Conservation (phyloP, 2,888 invertebrate genomes). For the Epistrophella euchroma region DNA sequence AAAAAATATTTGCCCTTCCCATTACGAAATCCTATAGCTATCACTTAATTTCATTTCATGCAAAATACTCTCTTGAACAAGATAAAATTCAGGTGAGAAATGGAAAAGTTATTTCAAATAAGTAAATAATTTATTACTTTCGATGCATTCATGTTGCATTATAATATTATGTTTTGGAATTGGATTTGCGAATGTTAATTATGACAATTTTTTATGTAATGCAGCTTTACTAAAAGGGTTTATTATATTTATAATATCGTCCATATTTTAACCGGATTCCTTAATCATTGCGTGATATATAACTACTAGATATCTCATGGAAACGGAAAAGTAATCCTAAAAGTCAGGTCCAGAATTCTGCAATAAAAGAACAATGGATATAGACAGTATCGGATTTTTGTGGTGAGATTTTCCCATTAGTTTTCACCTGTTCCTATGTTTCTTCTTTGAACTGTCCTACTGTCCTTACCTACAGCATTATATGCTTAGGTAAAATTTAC, state of each 20-base stretch:
- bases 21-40: too few species aligned
- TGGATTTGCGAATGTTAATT: background rate
- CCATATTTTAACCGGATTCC: constrained; percentile 2
- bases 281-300: constrained; percentile 1
- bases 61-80: too few species aligned
- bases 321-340: constrained; percentile 2
- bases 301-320: background rate
- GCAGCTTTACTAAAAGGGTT: background rate
- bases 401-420: constrained; percentile 7
- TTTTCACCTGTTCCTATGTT: constrained; percentile 7
- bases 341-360: background rate
- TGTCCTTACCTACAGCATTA: background rate
- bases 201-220: background rate
- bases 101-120: too few species aligned
- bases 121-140: too few species aligned
- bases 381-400: constrained; percentile 2
- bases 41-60: too few species aligned
- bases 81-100: too few species aligned
- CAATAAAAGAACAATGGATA: background rate
- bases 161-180: background rate
- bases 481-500: constrained; percentile 3
- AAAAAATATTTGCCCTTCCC: too few species aligned
- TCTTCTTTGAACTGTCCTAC: constrained; percentile 4
- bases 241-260: background rate
- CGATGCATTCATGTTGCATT: background rate